phyloP scores from a whole-genome alignment of 2,797 vertebrate species.

The Picus viridis region DNA sequence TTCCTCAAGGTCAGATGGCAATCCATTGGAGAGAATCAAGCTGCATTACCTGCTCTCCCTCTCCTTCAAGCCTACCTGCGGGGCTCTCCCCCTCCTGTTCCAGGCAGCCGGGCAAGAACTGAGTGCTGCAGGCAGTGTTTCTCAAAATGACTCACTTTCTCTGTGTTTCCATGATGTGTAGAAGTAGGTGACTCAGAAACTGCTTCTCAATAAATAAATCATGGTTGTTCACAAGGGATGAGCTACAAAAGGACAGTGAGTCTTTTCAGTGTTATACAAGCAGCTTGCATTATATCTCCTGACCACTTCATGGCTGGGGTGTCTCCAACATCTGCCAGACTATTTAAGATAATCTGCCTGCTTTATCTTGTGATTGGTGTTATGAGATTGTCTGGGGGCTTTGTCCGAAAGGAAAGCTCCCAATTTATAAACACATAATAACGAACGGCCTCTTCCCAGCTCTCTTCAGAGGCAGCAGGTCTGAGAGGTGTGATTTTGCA shows the following conservation, averaged over 20 bases:
- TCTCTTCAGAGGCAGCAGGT: neutral
- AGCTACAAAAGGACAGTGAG: constrained; percentile 33
- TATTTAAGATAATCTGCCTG: constrained; percentile 33
- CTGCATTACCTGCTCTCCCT: neutral
- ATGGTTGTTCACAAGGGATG: constrained; percentile 4
- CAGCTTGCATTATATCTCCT: neutral
- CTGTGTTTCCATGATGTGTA: constrained; percentile 41
- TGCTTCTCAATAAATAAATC: constrained; percentile 53
- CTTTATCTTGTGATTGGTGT: constrained; percentile 31
- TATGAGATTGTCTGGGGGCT: constrained; percentile 28
- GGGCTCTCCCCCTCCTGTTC: neutral
- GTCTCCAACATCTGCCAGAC: constrained; percentile 49
- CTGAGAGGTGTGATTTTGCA: constrained; percentile 53
- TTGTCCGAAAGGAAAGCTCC: constrained; percentile 21
- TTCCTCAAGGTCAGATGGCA: constrained; percentile 17
- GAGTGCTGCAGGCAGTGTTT: constrained; percentile 16
- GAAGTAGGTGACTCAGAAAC: constrained; percentile 64
- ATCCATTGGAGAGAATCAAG: neutral
- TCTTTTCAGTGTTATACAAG: neutral
- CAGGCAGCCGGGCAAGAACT: neutral
- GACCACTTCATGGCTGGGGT: neutral
- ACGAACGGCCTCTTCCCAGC: neutral
- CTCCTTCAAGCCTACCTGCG: neutral
- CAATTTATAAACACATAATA: neutral
- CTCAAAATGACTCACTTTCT: constrained; percentile 58